phyloP scores from a whole-genome alignment of 2,113 vertebrate species.

The Rhinoderma darwinii region DNA sequence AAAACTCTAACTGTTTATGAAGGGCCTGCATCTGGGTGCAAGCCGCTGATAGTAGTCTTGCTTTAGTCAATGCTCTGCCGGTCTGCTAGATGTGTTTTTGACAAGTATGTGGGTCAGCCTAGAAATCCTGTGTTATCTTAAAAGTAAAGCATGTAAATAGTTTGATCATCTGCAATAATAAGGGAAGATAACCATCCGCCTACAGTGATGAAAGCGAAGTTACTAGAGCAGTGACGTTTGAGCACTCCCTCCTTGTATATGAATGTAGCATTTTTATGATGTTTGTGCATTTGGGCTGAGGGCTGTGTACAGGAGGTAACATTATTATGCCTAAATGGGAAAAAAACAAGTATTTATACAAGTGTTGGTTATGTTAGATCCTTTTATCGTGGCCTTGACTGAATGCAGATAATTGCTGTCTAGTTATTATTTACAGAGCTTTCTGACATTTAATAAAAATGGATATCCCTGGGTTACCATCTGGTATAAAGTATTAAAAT shows the following conservation, averaged over 20 bases:
- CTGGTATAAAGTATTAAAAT: too few species aligned
- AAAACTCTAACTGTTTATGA: constrained; percentile 36
- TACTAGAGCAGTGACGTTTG: background rate
- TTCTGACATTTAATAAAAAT: too few species aligned
- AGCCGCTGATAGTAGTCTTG: background rate
- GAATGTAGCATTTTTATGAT: constrained; percentile 18
- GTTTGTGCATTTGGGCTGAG: background rate
- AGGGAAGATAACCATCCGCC: constrained; percentile 1
- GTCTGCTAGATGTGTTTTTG: background rate
- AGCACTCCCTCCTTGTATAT: background rate
- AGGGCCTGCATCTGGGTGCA: constrained; percentile 9
- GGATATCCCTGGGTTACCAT: too few species aligned
- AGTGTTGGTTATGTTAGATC: too few species aligned
- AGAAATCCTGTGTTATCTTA: constrained; percentile 29
- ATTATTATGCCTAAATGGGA: background rate
- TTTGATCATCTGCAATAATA: background rate
- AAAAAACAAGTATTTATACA: background rate
- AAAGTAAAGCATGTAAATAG: constrained; percentile 19
- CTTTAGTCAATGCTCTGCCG: background rate
- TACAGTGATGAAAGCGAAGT: background rate
- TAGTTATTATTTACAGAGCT: too few species aligned
- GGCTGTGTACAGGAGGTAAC: background rate
- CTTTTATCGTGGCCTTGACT: too few species aligned
- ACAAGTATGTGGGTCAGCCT: constrained; percentile 13
- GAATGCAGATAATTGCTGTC: too few species aligned